Percentiles rank a stretch among this genome's conserved stretches.
These are phyloP conservation scores for Mugil cephalus DNA, from an alignment of 2,113 vertebrate genomes.

Conservation along the genomic window DNA sequence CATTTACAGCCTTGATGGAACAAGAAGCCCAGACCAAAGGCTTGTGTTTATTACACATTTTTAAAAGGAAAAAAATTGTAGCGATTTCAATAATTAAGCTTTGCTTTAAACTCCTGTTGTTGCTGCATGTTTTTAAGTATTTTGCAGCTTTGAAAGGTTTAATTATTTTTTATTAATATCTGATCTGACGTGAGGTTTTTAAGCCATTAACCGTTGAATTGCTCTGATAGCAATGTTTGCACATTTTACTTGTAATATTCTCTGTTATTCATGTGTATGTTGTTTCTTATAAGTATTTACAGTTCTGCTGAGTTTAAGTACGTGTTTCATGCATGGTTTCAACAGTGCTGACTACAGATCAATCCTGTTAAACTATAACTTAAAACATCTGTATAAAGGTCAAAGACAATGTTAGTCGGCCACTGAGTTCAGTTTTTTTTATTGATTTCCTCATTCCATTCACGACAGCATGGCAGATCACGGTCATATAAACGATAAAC, in stretches of 20 bases:
- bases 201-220: no score
- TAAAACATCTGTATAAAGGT: constrained; percentile 13
- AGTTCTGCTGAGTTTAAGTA: constrained; percentile 4
- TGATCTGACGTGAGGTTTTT: no score
- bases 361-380: constrained; percentile 2
- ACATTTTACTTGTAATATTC: constrained; percentile 24
- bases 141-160: constrained; percentile 18
- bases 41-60: no score
- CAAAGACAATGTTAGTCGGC: constrained; percentile 26
- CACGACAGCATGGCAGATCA: constrained; percentile 45
- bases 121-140: neutral
- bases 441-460: constrained; percentile 57
- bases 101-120: neutral
- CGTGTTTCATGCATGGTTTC: constrained; percentile 13
- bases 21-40: neutral
- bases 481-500: constrained; percentile 41
- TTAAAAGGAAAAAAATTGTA: no score
- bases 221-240: neutral
- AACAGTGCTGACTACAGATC: neutral
- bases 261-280: neutral
- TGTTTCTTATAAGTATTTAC: neutral
- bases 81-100: no score
- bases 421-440: constrained; percentile 46
- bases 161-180: neutral
- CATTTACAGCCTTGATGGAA: neutral